Percentiles rank a stretch among this genome's conserved stretches.
phyloP scores from a whole-genome alignment of 2,888 invertebrate species.

The Patella depressa region DNA sequence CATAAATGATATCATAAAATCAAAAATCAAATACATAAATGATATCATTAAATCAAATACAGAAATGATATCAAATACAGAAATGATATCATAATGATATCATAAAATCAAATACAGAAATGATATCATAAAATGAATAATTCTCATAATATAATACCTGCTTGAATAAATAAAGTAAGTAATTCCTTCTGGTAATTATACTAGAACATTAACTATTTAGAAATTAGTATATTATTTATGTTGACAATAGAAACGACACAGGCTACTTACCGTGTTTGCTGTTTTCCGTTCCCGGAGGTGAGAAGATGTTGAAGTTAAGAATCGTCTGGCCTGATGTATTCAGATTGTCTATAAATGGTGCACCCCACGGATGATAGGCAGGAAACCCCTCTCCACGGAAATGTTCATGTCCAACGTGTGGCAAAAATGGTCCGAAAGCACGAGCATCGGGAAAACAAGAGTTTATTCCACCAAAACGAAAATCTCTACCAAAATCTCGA shows the following conservation, averaged over 20 bases:
- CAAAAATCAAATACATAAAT: no score
- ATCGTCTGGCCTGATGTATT: conserved; percentile 32
- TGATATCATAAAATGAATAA: no score
- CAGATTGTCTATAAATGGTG: conserved; percentile 27
- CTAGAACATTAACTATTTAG: no score
- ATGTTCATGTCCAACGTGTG: conserved; percentile 15
- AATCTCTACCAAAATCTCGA: conserved; percentile 17
- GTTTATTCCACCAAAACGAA: neutral
- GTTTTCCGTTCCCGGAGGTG: conserved; percentile 24
- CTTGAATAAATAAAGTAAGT: no score
- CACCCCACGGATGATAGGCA: conserved; percentile 28
- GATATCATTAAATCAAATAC: no score
- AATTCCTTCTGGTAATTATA: no score
- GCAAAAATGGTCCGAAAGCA: conserved; percentile 16
- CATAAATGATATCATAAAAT: no score
- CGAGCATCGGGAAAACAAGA: neutral
- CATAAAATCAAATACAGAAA: no score
- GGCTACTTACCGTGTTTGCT: conserved; percentile 23
- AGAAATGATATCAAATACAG: no score
- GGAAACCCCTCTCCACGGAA: conserved; percentile 13
- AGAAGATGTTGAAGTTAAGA: conserved; percentile 40
- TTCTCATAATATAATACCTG: no score
- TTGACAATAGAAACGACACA: neutral
- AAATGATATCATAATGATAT: no score
- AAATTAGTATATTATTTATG: no score